Base-by-base conservation (phyloP, 2,888 invertebrate species). In the Heteromyza rotundicornis region DNA sequence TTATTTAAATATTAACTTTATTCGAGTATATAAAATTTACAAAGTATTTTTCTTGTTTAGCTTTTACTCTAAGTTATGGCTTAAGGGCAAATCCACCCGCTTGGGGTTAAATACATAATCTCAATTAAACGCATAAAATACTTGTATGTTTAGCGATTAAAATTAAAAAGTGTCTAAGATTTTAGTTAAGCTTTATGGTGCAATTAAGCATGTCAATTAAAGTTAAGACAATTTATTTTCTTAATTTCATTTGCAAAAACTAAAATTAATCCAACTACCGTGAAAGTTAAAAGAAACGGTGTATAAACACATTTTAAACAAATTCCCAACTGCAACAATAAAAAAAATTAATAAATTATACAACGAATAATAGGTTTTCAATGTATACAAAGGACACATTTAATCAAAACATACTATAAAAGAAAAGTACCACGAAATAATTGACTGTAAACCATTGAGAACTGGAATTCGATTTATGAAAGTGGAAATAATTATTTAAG, bases 141-240 rank as follows among this genome's bases (percentile, higher is more conserved):
- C n/a, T n/a, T n/a, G n/a, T n/a, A n/a, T n/a, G n/a, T n/a, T n/a
- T n/a, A n/a, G n/a, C n/a, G n/a, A n/a, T n/a, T n/a, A n/a, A n/a
- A n/a, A n/a, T n/a, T n/a, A n/a, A n/a, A n/a, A n/a, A 40, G 5
- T 14, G n/a, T 40, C 5, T 40, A 40, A 3, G 14, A 40, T 12
- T 40, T 40, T 7, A 40, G 27, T 55, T 44, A 59, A 51, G 10
- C 40, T 14, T n/a, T 50, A 19, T 62, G 60, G 66, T 62, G 64
- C 66, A 66, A 66, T 66, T 66, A 64, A 62, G 35, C 32, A 44
- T 59, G 66, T 66, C 66, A 66, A 66, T 66, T 66, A 60, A 27
- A 54, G 57, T 54, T 59, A 62, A 52, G 54, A 56, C 55, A 19
- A 52, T 40, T 7, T n/a, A n/a, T n/a, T n/a, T n/a, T n/a, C n/a